Evolutionary conservation across 2,888 invertebrate genomes (phyloP).

Genomic region (Agonopterix subpropinquella): DNA sequence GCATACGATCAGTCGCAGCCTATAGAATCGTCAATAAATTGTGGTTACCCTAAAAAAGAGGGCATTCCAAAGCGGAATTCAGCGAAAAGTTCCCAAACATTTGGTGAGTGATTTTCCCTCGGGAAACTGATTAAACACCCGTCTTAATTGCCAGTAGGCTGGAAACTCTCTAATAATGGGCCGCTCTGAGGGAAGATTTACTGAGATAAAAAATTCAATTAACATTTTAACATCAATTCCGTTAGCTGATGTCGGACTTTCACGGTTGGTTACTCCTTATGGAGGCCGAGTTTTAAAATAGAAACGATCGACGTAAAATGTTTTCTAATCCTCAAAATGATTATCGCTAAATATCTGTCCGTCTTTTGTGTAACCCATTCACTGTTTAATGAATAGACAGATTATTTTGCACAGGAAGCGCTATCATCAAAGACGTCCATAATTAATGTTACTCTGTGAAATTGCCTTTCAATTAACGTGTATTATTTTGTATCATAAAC

Average conservation of each 20-base stretch:
- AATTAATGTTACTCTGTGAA: too few relatives aligned
- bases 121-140: constrained; percentile 22
- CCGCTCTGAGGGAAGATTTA: constrained; percentile 20
- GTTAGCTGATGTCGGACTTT: constrained; percentile 2
- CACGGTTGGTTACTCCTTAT: not conserved
- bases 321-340: too few relatives aligned
- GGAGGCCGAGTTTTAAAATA: not conserved
- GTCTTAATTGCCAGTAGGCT: constrained; percentile 26
- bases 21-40: too few relatives aligned
- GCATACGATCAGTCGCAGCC: too few relatives aligned
- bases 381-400: too few relatives aligned
- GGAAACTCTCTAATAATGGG: constrained; percentile 25
- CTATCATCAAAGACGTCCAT: too few relatives aligned
- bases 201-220: constrained; percentile 32
- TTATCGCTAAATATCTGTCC: too few relatives aligned
- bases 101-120: constrained; percentile 14
- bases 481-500: not conserved
- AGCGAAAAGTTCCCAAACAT: constrained; percentile 2
- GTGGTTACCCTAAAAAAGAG: too few relatives aligned
- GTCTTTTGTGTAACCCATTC: too few relatives aligned
- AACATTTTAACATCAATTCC: constrained; percentile 25
- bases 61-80: not conserved
- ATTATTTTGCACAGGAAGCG: too few relatives aligned
- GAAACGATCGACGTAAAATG: too few relatives aligned
- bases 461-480: not conserved